Evolutionary conservation across 2,888 invertebrate species (phyloP).

Genomic region (Amphipyra tragopoginis): DNA sequence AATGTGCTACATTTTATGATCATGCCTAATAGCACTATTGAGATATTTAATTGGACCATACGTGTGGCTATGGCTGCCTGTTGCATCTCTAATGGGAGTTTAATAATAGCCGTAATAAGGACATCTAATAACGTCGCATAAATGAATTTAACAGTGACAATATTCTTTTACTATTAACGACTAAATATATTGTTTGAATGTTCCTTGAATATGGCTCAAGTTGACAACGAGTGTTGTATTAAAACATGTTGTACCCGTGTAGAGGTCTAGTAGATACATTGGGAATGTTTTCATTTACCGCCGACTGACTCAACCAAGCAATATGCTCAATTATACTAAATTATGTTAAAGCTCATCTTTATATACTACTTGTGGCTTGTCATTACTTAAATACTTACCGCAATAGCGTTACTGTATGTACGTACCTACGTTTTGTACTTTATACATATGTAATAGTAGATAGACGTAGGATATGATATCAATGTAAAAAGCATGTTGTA

Average conservation of each 20-base stretch:
- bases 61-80: conserved; percentile 28
- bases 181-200: conserved; percentile 52
- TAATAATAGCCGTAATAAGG: conserved; percentile 31
- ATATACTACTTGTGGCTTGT: conserved; percentile 65
- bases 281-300: conserved; percentile 41
- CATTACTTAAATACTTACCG: conserved; percentile 63
- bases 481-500: conserved; percentile 88
- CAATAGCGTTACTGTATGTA: conserved; percentile 66
- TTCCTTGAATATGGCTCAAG: conserved; percentile 61
- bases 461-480: conserved; percentile 78
- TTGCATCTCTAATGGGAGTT: conserved; percentile 25
- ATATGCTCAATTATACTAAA: conserved; percentile 75
- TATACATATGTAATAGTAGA: conserved; percentile 74
- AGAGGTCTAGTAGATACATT: conserved; percentile 10
- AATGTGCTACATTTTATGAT: conserved; percentile 35
- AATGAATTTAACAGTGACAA: conserved; percentile 62
- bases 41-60: conserved; percentile 35
- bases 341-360: conserved; percentile 67
- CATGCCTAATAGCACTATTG: conserved; percentile 40
- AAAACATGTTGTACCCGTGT: conserved; percentile 18
- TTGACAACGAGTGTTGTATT: conserved; percentile 35
- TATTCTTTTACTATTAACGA: conserved; percentile 55
- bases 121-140: conserved; percentile 36
- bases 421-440: conserved; percentile 75
- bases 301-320: conserved; percentile 43